Evolutionary conservation across 2,113 vertebrate genomes (phyloP).

Genomic region (Grus americana): DNA sequence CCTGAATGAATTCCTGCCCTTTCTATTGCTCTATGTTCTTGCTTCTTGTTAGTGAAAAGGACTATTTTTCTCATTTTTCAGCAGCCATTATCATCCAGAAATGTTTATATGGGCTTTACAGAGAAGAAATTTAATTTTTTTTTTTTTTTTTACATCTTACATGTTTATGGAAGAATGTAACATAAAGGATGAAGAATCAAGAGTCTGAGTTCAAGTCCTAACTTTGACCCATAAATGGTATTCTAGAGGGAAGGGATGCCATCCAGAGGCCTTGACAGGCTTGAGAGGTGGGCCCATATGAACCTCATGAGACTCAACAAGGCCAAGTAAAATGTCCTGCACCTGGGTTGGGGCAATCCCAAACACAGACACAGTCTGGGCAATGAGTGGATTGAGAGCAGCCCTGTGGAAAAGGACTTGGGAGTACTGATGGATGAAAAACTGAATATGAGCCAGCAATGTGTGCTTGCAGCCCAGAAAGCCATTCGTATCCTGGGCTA

Average conservation of each 20-base stretch:
- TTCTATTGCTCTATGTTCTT: not conserved
- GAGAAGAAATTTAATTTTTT: not conserved
- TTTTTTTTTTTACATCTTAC: not conserved
- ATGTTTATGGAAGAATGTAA: not conserved
- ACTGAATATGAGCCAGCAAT: not conserved
- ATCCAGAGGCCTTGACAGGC: not conserved
- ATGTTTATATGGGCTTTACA: not conserved
- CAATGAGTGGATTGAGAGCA: not conserved
- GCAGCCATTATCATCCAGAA: not conserved
- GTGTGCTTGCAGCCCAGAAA: not conserved
- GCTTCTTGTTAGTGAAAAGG: not conserved
- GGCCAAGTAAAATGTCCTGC: too few relatives aligned
- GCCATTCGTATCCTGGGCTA: not conserved
- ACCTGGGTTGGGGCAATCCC: too few relatives aligned
- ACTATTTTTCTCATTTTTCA: not conserved
- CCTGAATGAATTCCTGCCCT: not conserved
- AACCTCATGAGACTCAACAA: not conserved
- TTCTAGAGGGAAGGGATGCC: not conserved
- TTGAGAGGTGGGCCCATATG: rapidly evolving
- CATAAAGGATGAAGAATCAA: not conserved
- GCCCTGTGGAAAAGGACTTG: not conserved
- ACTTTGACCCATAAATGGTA: not conserved
- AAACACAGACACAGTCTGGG: too few relatives aligned
- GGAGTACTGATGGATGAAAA: not conserved
- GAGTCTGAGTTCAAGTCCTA: not conserved